Evolutionary conservation across 2,888 invertebrate genomes (phyloP), one percentile per base, ranked within the genome.

Genomic region (Auanema freiburgensis): DNA sequence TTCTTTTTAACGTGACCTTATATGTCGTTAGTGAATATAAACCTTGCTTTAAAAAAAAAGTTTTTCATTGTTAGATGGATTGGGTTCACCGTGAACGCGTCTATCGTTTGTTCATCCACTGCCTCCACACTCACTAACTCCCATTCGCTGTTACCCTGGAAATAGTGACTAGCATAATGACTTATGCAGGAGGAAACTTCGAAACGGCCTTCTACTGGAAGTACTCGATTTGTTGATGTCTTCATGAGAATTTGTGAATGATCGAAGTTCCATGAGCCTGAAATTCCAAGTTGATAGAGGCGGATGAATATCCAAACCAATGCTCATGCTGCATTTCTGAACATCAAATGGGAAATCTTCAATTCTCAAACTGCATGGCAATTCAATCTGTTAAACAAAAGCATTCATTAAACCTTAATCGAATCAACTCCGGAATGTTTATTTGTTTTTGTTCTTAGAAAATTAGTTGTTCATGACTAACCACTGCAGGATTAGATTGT

Each of bases 91-190:
- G 18, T 46, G 21, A 46, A 18, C 16, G 46, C 18, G 46, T 46
- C 46, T 16, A 46, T 8, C 0, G 11, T 46, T 16, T 21, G 10
- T n/a, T 52, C n/a, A 25, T 21, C 23, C 0, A 23, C 43, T 3
- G 52, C 52, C 8, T 16, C 6, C n/a, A 75, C 72, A 1, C 60
- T 58, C 2, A 69, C 21, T 14, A 76, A 24, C 23, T 72, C 72
- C 76, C 76, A 74, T 62, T 74, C 76, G 55, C 71, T 72, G 65
- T 76, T 74, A 25, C 75, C 75, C 71, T 71, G 43, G 64, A 54
- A 43, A 49, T 16, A 11, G 0, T 23, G 25, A 18, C 18, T 8
- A 0, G 14, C 5, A 6, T 16, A 14, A 46, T 21, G 4, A 6
- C 21, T 4, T 43, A 18, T 8, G 33, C 33, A 33, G 33, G 8